Evolutionary conservation across 2,888 invertebrate species (phyloP), one percentile per base, ranked within the genome.

Genomic region (Acronicta alni): DNA sequence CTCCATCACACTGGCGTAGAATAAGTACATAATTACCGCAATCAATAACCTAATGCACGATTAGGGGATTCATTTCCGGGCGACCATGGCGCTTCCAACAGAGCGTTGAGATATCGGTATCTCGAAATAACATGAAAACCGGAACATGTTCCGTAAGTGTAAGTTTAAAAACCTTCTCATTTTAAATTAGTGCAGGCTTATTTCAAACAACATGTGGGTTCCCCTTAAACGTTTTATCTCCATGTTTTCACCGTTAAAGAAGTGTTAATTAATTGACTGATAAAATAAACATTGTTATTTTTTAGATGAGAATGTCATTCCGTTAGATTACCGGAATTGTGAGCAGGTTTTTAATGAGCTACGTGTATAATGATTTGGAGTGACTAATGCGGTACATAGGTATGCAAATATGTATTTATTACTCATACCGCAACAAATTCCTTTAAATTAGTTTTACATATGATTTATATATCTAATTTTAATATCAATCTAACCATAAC

Each of bases 331-430:
- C 20, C 30, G 46, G n/a, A 14, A 15, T 17, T 43, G 59, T 47
- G 71, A 65, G 53, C 46, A 41, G 49, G 43, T 44, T 65, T 41
- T 42, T 39, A 70, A 53, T 59, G 64, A 65, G 52, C 30, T 47
- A 43, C 43, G 23, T 49, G 20, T 52, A 35, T 53, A 52, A 44
- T 41, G 44, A 61, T 48, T 18, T 39, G 30, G 32, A 48, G 41
- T 61, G 67, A 71, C 56, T 61, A 52, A 63, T 51, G 59, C 45
- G 48, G 18, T n/a, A n/a, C n/a, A n/a, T n/a, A n/a, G n/a, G n/a
- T 39, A 48, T 64, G 59, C 18, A 52, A 55, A 55, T 63, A 35
- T 35, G 35, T 35, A 54, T 68, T 55, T 48, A 37, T 55, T 58
- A 47, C 54, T 55, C 54, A 44, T 48, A 35, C 47, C 44, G 32